These are phyloP conservation scores for Stigmatopora argus DNA, from an alignment of 2,113 vertebrate species.

Conservation along the genomic window DNA sequence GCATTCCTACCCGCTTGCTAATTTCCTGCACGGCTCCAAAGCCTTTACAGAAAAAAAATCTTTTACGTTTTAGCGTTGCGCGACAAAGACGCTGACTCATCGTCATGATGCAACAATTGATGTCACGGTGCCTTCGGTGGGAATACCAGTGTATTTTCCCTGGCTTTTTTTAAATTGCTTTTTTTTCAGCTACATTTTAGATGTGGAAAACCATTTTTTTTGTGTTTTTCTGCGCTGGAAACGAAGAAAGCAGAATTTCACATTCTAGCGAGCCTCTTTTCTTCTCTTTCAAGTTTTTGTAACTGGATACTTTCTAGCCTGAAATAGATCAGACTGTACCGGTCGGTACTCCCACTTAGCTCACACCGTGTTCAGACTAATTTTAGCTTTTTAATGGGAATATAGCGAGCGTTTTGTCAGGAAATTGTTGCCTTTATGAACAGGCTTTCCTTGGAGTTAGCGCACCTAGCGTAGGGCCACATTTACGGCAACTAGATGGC, in stretches of 20 bases:
- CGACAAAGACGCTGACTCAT: background rate
- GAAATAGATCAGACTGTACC: too few relatives aligned
- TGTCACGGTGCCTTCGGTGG: slow-evolving; percentile 18
- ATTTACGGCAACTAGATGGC: too few relatives aligned
- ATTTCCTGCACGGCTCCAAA: background rate
- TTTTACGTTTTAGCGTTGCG: background rate
- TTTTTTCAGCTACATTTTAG: slow-evolving; percentile 25
- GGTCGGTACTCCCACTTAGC: background rate
- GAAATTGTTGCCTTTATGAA: background rate
- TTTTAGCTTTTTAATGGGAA: slow-evolving; percentile 29
- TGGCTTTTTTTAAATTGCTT: background rate
- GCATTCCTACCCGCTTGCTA: too few relatives aligned
- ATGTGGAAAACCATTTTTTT: background rate
- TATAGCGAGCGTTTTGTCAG: background rate
- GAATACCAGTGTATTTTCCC: slow-evolving; percentile 14
- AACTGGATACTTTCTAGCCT: slow-evolving; percentile 27
- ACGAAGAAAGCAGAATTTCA: slow-evolving; percentile 25
- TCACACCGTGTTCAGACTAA: slow-evolving; percentile 30
- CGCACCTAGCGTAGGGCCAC: too few relatives aligned
- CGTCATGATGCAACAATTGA: slow-evolving; percentile 16
- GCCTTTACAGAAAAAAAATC: background rate
- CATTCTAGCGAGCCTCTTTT: slow-evolving; percentile 7
- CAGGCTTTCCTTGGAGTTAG: too few relatives aligned
- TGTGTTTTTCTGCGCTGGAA: background rate
- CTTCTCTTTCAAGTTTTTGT: slow-evolving; percentile 33